These are phyloP conservation scores for Aselliscus stoliczkanus DNA, from an alignment of 2,797 vertebrate genomes.

Conservation along the genomic window DNA sequence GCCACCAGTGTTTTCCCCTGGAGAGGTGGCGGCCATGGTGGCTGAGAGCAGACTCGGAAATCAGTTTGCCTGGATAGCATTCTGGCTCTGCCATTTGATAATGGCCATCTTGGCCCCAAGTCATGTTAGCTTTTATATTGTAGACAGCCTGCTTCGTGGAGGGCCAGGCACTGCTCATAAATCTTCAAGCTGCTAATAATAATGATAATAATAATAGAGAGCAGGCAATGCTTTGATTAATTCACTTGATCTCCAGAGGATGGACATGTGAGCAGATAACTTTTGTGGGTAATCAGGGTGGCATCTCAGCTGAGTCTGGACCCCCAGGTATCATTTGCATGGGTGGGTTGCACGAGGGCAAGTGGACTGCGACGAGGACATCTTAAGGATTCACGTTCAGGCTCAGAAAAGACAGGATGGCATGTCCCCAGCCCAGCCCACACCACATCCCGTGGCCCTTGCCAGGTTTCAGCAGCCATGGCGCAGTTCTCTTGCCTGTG, in stretches of 20 bases:
- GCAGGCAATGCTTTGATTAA: neutral
- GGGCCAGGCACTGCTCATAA: neutral
- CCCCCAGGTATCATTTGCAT: neutral
- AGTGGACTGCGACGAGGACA: neutral
- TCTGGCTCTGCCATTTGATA: neutral
- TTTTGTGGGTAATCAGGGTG: neutral
- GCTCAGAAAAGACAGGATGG: neutral
- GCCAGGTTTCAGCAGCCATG: neutral
- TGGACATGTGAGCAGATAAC: neutral
- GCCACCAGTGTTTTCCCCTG: neutral
- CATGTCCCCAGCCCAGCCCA: neutral
- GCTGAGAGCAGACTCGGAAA: neutral
- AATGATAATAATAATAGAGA: neutral
- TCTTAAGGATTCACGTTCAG: neutral
- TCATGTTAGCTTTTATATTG: neutral
- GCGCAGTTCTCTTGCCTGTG: neutral
- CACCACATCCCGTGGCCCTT: no score
- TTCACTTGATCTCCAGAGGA: neutral
- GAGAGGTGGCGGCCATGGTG: neutral
- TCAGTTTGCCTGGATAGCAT: neutral
- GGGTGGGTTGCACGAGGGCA: neutral
- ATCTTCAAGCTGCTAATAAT: neutral
- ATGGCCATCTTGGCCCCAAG: neutral
- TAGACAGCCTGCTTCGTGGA: neutral
- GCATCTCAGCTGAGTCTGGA: neutral